phyloP scores from a whole-genome alignment of 2,113 vertebrate genomes.

The Meles meles region DNA sequence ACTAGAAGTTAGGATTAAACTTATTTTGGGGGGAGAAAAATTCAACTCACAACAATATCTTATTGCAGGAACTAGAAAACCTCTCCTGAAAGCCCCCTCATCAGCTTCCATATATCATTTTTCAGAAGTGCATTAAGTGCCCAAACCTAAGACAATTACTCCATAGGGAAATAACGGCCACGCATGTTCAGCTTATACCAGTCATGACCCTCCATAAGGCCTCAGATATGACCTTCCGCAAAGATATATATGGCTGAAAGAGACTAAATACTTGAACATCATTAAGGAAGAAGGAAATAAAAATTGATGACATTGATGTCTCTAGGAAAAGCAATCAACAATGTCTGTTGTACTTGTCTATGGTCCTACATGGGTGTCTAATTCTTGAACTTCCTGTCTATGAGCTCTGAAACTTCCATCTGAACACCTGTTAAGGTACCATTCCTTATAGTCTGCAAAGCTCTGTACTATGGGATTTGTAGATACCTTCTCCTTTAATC shows the following conservation, averaged over 20 bases:
- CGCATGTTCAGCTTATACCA: neutral
- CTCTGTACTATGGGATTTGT: neutral
- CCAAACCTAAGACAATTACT: neutral
- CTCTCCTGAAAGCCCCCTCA: neutral
- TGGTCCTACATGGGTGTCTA: neutral
- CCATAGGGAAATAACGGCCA: neutral
- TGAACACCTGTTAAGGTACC: neutral
- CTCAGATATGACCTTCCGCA: neutral
- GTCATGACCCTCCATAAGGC: neutral
- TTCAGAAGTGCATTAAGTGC: neutral
- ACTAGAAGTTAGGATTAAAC: neutral
- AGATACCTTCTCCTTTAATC: neutral
- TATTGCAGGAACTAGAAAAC: neutral
- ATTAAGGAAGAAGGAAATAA: neutral
- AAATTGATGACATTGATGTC: neutral
- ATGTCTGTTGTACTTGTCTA: neutral
- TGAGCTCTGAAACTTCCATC: neutral
- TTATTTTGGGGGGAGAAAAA: neutral
- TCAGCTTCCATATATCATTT: neutral
- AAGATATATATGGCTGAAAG: neutral
- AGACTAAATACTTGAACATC: neutral
- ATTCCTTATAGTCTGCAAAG: neutral
- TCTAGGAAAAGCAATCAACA: neutral
- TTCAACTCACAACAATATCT: neutral
- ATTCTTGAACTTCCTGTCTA: neutral